phyloP scores from a whole-genome alignment of 2,113 vertebrate species.

The Eleginops maclovinus region DNA sequence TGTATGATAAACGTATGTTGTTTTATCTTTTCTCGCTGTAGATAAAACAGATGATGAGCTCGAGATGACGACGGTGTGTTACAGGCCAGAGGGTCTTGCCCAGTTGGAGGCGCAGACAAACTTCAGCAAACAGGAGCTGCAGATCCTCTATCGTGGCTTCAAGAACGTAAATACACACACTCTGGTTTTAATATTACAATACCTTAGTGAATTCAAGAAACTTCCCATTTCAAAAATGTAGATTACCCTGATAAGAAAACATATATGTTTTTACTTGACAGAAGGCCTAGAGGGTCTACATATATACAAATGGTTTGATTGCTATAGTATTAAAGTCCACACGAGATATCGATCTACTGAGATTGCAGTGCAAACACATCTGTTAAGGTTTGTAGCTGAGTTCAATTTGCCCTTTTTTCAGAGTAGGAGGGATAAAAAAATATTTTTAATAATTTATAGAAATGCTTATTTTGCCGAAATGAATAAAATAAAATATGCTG shows the following conservation, averaged over 20 bases:
- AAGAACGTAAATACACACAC: slow-evolving; percentile 89
- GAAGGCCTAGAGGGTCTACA: no score
- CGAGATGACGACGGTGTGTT: slow-evolving; percentile 95
- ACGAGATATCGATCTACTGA: no score
- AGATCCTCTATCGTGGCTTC: slow-evolving; percentile 97
- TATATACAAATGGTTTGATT: no score
- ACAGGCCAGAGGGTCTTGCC: slow-evolving; percentile 94
- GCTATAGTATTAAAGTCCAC: no score
- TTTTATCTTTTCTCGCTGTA: slow-evolving; percentile 51
- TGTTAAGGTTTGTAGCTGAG: no score
- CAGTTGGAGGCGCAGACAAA: slow-evolving; percentile 97
- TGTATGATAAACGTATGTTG: background rate
- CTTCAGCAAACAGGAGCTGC: slow-evolving; percentile 96
- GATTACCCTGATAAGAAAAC: background rate
- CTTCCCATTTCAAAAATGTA: background rate
- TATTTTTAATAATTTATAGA: no score
- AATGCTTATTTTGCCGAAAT: no score
- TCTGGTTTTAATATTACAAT: background rate
- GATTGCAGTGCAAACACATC: no score
- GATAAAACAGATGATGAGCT: slow-evolving; percentile 96
- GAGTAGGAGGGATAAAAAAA: no score
- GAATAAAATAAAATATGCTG: no score
- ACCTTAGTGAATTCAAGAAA: background rate
- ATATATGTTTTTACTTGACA: no score
- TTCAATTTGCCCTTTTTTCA: no score